These are phyloP conservation scores for Cichlasoma orientale DNA, from an alignment of 2,797 vertebrate genomes.

Conservation along the genomic window DNA sequence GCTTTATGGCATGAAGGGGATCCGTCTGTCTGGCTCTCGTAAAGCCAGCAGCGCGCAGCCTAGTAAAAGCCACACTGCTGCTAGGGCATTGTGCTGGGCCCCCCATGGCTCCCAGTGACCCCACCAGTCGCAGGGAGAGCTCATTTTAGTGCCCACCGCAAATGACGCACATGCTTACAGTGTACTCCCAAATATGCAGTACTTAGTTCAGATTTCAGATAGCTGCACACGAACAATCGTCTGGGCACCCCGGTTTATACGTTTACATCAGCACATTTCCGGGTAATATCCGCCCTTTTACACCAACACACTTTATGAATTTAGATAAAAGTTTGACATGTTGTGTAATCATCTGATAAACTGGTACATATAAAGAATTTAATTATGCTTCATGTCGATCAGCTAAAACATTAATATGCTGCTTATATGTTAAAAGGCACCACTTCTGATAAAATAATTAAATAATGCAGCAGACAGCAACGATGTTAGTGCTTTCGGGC, in stretches of 20 bases:
- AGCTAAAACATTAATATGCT: neutral
- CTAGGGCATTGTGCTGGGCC: conserved; percentile 76
- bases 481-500: neutral
- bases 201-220: neutral
- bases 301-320: neutral
- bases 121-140: conserved; percentile 46
- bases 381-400: neutral
- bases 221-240: neutral
- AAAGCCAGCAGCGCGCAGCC: conserved; percentile 77
- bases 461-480: neutral
- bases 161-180: conserved; percentile 4
- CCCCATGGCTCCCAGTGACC: conserved; percentile 65
- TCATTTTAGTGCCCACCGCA: conserved; percentile 30
- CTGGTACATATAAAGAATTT: neutral
- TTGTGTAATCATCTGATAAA: neutral
- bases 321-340: neutral
- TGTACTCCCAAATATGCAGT: neutral
- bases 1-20: conserved; percentile 81
- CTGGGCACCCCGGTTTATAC: rapidly evolving
- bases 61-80: conserved; percentile 78
- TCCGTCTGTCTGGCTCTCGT: conserved; percentile 80
- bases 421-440: too few relatives aligned
- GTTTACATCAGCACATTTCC: neutral
- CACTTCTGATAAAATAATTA: neutral
- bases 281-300: neutral